Base-by-base conservation (phyloP, 2,113 vertebrate genomes). In the Oxyura jamaicensis region DNA sequence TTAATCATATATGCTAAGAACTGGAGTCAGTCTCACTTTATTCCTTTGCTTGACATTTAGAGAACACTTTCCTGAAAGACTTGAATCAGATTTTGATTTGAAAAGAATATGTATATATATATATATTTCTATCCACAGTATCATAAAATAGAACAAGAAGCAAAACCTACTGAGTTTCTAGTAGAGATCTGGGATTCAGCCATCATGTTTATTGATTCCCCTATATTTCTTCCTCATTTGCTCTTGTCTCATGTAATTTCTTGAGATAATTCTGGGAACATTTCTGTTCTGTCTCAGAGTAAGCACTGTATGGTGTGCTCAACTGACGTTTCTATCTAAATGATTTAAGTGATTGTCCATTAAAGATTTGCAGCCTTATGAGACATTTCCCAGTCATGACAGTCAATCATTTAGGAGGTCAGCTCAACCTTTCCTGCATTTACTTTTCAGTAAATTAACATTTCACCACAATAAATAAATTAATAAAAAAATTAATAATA, bases 361-460 rank as follows among this genome's bases (percentile, higher is more conserved):
- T 85, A 77, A 79, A 88, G 74, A 88, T 56, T 75, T 81, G 50
- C 53, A 91, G 91, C 62, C 53, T 91, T 11, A 11, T 84, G 93
- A 83, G 68, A 88, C 65, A 86, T 87, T 89, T 96, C 84, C 63
- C 87, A 85, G 42, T 36, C 91, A 69, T 18, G 58, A 58, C 82
- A 87, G 87, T 90, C 96, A 86, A 83, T 97, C 94, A 87, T 82
- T 71, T 56, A 74, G 0, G 23, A 93, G 85, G 83, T 83, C 85
- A 84, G 53, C 41, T 93, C 91, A 94, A 74, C 90, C 63, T 94
- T 92, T 74, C 46, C 85, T 88, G 53, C 85, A 87, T 95, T 97
- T 91, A n/a, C 89, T 94, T 87, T 96, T 66, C 83, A 65, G 50
- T 72, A 88, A 92, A 96, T 95, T 93, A 95, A 91, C 69, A 90